Evolutionary conservation across 2,797 vertebrate species (phyloP).

Genomic region (Crenichthys baileyi): DNA sequence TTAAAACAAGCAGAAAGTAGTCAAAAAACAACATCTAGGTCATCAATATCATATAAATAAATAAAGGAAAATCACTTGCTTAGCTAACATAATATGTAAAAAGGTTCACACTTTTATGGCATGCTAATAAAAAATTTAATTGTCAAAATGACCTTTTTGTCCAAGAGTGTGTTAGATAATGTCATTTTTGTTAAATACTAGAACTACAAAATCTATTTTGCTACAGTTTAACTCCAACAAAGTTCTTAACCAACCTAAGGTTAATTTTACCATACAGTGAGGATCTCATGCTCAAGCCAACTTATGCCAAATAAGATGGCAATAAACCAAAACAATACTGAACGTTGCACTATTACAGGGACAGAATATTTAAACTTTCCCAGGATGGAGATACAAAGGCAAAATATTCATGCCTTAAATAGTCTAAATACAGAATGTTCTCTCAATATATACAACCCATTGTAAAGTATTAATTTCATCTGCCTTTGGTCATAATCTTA

Average conservation of each 20-base stretch:
- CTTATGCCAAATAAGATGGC: not conserved
- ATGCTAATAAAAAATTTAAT: not conserved
- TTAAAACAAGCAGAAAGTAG: conserved; percentile 22
- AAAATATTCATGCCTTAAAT: too few species aligned
- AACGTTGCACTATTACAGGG: not conserved
- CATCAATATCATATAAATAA: not conserved
- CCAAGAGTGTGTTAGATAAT: not conserved
- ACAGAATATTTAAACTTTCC: not conserved
- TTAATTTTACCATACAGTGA: too few species aligned
- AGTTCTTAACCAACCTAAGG: too few species aligned
- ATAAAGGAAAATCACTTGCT: not conserved
- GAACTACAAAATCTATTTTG: not conserved
- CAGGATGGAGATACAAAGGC: not conserved
- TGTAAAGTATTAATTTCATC: too few species aligned
- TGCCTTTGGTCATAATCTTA: too few species aligned
- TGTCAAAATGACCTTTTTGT: not conserved
- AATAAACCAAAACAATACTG: not conserved
- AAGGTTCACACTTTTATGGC: not conserved
- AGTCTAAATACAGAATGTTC: too few species aligned
- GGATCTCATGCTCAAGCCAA: too few species aligned
- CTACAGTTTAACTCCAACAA: too few species aligned
- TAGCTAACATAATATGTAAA: not conserved
- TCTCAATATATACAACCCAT: too few species aligned
- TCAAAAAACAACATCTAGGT: conserved; percentile 11
- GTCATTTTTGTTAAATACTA: too few species aligned